A percentile compares a stretch with the other conserved stretches of the same genome.
These are phyloP conservation scores for Ptyas mucosa DNA, from an alignment of 2,113 vertebrate species.

Conservation along the genomic window DNA sequence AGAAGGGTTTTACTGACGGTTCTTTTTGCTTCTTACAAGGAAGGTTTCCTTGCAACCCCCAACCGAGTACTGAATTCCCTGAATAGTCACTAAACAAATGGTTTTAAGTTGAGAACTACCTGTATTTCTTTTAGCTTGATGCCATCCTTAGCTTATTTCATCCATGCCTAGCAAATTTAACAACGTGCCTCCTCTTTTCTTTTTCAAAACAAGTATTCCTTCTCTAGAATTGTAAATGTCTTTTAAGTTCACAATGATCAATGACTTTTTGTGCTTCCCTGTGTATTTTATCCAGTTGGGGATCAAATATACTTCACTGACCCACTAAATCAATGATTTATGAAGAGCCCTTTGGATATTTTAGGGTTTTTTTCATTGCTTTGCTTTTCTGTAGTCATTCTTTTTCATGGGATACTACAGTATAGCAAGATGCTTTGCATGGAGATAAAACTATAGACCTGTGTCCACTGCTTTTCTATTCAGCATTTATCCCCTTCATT, in stretches of 20 bases:
- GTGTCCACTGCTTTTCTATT: background rate
- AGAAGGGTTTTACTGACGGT: too few species aligned
- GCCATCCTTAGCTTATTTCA: slow-evolving; percentile 5
- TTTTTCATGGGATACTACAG: background rate
- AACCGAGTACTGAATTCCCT: background rate
- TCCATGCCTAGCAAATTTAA: background rate
- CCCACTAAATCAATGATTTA: background rate
- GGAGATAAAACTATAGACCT: background rate
- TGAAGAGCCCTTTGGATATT: background rate
- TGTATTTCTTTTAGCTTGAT: background rate
- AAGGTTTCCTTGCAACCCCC: too few species aligned
- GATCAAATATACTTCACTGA: background rate
- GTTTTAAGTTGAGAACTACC: too few species aligned
- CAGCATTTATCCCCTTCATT: background rate
- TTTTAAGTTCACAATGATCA: background rate
- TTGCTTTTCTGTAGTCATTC: background rate
- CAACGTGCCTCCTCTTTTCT: background rate
- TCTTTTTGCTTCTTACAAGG: too few species aligned
- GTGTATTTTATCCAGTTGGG: background rate
- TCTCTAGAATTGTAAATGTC: background rate
- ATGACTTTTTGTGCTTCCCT: background rate
- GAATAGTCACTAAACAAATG: too few species aligned
- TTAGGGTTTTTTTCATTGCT: background rate
- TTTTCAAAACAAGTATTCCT: background rate
- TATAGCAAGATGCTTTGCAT: background rate